phyloP scores from a whole-genome alignment of 2,888 invertebrate genomes.

The Drosophila pseudotalamancana region DNA sequence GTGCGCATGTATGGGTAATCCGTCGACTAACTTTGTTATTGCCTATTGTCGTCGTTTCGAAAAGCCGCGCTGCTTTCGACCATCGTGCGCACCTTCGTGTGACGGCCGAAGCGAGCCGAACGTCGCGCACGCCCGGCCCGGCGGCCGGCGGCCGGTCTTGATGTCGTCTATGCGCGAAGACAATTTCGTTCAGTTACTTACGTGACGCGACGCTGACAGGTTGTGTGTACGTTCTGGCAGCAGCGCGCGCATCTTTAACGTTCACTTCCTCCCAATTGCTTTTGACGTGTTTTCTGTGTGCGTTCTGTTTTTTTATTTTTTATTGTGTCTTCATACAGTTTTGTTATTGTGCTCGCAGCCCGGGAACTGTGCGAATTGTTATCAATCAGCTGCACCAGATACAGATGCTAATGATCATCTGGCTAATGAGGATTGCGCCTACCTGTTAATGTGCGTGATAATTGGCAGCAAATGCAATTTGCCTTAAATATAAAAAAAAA shows the following conservation, averaged over 20 bases:
- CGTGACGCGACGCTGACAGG: constrained; percentile 58
- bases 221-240: constrained; percentile 29
- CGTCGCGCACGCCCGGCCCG: constrained; percentile 18
- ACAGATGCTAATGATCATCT: constrained; percentile 8
- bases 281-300: constrained; percentile 40
- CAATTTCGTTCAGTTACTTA: constrained; percentile 52
- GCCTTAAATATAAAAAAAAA: constrained; percentile 1
- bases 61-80: constrained; percentile 39
- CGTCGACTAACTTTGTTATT: constrained; percentile 25
- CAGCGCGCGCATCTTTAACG: constrained; percentile 19
- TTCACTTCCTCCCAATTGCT: constrained; percentile 1
- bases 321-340: too few relatives aligned
- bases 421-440: constrained; percentile 22
- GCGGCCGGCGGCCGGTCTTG: constrained; percentile 33
- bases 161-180: constrained; percentile 11
- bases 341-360: constrained; percentile 15
- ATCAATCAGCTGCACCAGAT: constrained; percentile 33
- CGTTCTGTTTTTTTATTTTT: constrained; percentile 18
- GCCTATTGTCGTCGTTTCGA: constrained; percentile 7
- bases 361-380: constrained; percentile 27
- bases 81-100: constrained; percentile 19
- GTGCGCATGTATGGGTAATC: constrained; percentile 2
- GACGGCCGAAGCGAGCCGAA: constrained; percentile 25
- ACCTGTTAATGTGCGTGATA: constrained; percentile 32
- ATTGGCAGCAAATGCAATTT: constrained; percentile 48